phyloP scores from a whole-genome alignment of 2,888 invertebrate species.

The Pandemis corylana region DNA sequence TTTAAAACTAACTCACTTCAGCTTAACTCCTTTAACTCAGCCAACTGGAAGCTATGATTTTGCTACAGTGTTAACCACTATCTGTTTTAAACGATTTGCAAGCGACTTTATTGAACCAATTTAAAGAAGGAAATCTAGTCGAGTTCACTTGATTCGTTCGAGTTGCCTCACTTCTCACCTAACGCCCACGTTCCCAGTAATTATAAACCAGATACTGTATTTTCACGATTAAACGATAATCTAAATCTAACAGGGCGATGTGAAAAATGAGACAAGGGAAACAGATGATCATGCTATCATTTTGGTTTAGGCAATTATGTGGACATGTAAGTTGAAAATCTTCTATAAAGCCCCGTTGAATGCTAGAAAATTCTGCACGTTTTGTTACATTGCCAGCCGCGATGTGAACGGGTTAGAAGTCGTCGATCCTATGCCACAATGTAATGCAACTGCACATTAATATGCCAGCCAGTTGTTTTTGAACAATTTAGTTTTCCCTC shows the following conservation, averaged over 20 bases:
- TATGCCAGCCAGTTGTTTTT: no score
- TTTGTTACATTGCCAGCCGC: no score
- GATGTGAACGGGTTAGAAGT: no score
- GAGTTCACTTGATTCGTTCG: slow-evolving; percentile 20
- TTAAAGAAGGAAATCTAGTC: slow-evolving; percentile 35
- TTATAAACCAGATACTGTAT: slow-evolving; percentile 46
- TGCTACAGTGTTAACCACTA: slow-evolving; percentile 1
- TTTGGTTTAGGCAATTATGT: no score
- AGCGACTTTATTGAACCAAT: slow-evolving; percentile 33
- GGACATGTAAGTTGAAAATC: no score
- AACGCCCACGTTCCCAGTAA: slow-evolving; percentile 47
- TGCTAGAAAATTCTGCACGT: no score
- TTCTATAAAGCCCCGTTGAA: no score
- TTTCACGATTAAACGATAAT: slow-evolving; percentile 32
- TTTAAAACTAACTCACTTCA: background rate
- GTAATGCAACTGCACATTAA: no score
- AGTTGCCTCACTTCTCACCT: slow-evolving; percentile 41
- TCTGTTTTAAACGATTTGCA: slow-evolving; percentile 28
- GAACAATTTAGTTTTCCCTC: no score
- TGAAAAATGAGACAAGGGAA: background rate
- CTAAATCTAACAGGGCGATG: slow-evolving; percentile 3
- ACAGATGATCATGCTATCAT: no score
- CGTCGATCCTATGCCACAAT: no score
- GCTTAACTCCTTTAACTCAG: background rate
- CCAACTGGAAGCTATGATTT: background rate